A percentile compares a stretch with the other conserved stretches of the same genome.
Conservation (phyloP, 2,113 vertebrate genomes). For the Nasalis larvatus region DNA sequence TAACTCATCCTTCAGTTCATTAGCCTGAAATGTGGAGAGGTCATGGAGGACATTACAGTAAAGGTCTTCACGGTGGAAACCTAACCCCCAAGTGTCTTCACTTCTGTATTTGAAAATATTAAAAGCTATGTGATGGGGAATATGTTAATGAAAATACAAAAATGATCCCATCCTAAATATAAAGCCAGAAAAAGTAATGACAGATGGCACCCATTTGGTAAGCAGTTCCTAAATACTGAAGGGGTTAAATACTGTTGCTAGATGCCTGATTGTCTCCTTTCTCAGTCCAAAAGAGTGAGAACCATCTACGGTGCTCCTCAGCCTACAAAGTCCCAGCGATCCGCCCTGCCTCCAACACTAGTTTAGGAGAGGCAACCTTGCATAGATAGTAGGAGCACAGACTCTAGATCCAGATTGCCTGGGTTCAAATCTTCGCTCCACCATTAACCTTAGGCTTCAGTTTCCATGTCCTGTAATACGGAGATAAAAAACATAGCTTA, state of each 20-base stretch:
- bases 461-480: not conserved
- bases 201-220: not conserved
- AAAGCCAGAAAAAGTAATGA: not conserved
- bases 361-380: not conserved
- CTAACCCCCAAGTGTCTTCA: not conserved
- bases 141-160: not conserved
- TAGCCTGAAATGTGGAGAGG: not conserved
- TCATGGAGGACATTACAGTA: not conserved
- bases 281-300: not conserved
- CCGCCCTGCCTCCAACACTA: fast-evolving
- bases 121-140: not conserved
- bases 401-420: fast-evolving
- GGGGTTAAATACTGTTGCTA: fast-evolving
- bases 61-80: not conserved
- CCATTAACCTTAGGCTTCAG: not conserved
- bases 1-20: not conserved
- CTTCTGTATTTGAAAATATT: not conserved
- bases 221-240: not conserved
- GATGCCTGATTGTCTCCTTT: fast-evolving
- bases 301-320: fast-evolving
- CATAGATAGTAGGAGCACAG: fast-evolving
- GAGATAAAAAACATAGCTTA: not conserved
- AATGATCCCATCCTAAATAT: not conserved
- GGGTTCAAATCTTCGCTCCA: not conserved
- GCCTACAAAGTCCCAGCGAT: not conserved